Evolutionary conservation across 2,113 vertebrate genomes (phyloP).

Genomic region (Egretta garzetta): DNA sequence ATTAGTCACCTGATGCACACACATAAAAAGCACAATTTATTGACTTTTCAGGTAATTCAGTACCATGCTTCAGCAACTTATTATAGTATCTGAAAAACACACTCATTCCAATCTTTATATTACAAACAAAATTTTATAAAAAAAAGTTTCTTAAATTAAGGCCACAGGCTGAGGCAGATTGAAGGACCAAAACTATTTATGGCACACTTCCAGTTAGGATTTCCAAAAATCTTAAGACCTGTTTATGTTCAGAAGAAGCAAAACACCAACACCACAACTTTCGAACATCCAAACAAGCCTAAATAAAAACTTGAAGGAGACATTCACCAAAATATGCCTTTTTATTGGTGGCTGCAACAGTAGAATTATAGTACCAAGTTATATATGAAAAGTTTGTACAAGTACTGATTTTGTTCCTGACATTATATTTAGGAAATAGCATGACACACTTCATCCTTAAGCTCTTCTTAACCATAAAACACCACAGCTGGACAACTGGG

Average conservation of each 20-base stretch:
- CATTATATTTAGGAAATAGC: constrained; percentile 86
- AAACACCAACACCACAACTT: neutral
- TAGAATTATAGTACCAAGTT: neutral
- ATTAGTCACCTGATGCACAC: constrained; percentile 93
- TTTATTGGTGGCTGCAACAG: constrained; percentile 27
- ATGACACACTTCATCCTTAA: constrained; percentile 96
- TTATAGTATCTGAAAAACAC: constrained; percentile 31
- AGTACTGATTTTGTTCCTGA: constrained; percentile 51
- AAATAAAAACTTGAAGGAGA: constrained; percentile 18
- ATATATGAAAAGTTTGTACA: neutral
- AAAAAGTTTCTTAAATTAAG: constrained; percentile 75
- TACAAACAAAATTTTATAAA: neutral
- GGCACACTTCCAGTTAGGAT: neutral
- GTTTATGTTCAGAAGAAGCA: neutral
- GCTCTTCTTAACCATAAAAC: constrained; percentile 63
- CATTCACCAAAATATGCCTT: neutral
- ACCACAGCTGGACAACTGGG: constrained; percentile 24
- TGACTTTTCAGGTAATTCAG: constrained; percentile 50
- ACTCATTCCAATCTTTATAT: constrained; percentile 2
- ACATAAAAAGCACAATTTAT: constrained; percentile 73
- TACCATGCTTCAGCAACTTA: constrained; percentile 51
- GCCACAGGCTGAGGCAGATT: constrained; percentile 71
- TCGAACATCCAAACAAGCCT: neutral
- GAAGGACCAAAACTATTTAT: constrained; percentile 39
- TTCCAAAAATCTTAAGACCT: neutral